Conservation (phyloP, 2,888 invertebrate species). For the Malacosoma neustria region DNA sequence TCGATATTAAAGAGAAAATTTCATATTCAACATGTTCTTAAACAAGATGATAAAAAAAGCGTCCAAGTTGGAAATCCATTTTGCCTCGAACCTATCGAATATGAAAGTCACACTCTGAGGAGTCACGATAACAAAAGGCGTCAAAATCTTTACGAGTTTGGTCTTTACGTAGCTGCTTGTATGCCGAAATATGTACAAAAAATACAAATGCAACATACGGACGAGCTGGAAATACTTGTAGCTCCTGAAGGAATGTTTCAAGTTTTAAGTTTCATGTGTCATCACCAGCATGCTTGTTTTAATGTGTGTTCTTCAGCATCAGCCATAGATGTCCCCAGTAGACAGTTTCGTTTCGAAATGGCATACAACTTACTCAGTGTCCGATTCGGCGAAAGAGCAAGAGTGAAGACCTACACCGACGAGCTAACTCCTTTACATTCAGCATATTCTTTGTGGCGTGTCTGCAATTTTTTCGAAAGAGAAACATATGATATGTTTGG, state of each 20-base stretch:
- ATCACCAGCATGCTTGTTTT: constrained; percentile 58
- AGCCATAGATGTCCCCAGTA: constrained; percentile 54
- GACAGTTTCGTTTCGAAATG: constrained; percentile 52
- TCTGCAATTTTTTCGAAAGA: constrained; percentile 42
- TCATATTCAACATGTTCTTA: constrained; percentile 6
- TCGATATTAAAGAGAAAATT: constrained; percentile 15
- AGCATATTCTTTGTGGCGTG: constrained; percentile 34
- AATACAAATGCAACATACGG: constrained; percentile 51
- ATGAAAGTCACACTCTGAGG: constrained; percentile 32
- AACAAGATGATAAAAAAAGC: constrained; percentile 11
- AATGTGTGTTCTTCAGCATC: constrained; percentile 38
- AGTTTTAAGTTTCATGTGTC: constrained; percentile 43
- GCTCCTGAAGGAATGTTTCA: constrained; percentile 48
- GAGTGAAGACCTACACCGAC: constrained; percentile 58
- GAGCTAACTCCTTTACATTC: constrained; percentile 56
- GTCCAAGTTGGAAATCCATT: constrained; percentile 28
- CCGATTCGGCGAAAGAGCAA: constrained; percentile 34
- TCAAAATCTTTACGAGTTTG: constrained; percentile 53
- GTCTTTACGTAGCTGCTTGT: constrained; percentile 55
- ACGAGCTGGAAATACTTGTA: constrained; percentile 50
- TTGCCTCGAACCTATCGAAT: constrained; percentile 35
- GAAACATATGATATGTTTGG: constrained; percentile 64
- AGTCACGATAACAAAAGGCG: constrained; percentile 43
- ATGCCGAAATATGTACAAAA: constrained; percentile 59
- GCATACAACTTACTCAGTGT: constrained; percentile 43